Evolutionary conservation across 2,888 invertebrate species (phyloP).

Genomic region (Pasiphila rectangulata): DNA sequence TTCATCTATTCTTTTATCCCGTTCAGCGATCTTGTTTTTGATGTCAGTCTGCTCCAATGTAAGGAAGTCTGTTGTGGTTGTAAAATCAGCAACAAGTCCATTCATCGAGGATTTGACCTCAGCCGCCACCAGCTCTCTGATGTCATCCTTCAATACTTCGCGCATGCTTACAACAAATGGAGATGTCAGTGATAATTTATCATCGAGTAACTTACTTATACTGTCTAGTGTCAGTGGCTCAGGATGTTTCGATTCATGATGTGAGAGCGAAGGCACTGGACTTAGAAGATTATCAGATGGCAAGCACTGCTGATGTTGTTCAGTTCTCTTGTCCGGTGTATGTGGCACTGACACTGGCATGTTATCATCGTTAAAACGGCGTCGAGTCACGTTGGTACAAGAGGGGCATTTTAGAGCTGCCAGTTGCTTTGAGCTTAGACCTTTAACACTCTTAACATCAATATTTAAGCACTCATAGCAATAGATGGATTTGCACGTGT

Average conservation of each 20-base stretch:
- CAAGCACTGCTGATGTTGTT: no score
- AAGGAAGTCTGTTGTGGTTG: slow-evolving; percentile 23
- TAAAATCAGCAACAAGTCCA: slow-evolving; percentile 6
- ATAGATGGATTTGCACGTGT: background rate
- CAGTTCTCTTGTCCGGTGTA: background rate
- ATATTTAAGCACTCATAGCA: slow-evolving; percentile 1
- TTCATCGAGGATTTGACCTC: background rate
- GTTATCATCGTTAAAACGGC: background rate
- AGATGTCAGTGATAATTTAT: background rate
- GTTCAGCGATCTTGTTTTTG: background rate
- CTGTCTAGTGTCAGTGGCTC: background rate
- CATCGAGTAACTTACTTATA: background rate
- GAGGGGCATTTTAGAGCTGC: background rate
- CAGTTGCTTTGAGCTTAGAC: background rate
- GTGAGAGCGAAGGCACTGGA: background rate
- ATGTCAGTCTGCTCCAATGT: slow-evolving; percentile 12
- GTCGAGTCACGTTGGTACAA: background rate
- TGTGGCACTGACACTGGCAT: no score
- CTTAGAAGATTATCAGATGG: no score
- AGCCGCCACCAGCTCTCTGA: background rate
- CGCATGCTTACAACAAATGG: background rate
- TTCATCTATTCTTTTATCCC: slow-evolving; percentile 5
- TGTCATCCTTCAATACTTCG: background rate
- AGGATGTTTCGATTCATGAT: background rate
- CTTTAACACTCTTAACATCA: background rate